A percentile compares a stretch with the other conserved stretches of the same genome.
Conservation (phyloP, 2,113 vertebrate species). For the Morone chrysops region DNA sequence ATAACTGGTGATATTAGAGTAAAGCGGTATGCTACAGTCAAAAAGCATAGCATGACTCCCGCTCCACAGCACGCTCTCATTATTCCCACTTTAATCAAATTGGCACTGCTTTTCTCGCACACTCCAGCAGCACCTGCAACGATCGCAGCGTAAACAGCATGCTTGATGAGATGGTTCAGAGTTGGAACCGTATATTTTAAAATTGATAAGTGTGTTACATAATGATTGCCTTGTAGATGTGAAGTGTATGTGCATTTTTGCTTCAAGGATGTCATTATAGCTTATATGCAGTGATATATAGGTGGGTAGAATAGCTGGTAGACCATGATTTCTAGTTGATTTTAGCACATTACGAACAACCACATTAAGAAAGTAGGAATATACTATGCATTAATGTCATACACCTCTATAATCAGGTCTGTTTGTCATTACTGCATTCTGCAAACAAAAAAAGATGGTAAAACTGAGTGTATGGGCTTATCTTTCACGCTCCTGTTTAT, state of each 20-base stretch:
- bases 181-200: constrained; percentile 19
- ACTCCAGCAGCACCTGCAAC: constrained; percentile 55
- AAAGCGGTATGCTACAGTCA: constrained; percentile 24
- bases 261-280: background rate
- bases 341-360: background rate
- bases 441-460: background rate
- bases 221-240: constrained; percentile 25
- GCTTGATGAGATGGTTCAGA: constrained; percentile 38
- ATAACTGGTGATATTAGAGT: constrained; percentile 32
- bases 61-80: constrained; percentile 52
- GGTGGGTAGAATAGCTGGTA: background rate
- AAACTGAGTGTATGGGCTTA: background rate
- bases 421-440: background rate
- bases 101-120: constrained; percentile 43
- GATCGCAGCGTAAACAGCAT: constrained; percentile 11
- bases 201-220: constrained; percentile 25
- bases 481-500: background rate
- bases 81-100: constrained; percentile 70
- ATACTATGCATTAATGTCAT: background rate
- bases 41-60: constrained; percentile 42
- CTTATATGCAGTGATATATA: background rate
- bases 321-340: background rate
- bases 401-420: background rate
- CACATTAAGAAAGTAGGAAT: background rate
- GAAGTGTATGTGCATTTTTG: background rate